These are phyloP conservation scores for Pogonus chalceus DNA, from an alignment of 1,140 invertebrate species.

Conservation along the genomic window DNA sequence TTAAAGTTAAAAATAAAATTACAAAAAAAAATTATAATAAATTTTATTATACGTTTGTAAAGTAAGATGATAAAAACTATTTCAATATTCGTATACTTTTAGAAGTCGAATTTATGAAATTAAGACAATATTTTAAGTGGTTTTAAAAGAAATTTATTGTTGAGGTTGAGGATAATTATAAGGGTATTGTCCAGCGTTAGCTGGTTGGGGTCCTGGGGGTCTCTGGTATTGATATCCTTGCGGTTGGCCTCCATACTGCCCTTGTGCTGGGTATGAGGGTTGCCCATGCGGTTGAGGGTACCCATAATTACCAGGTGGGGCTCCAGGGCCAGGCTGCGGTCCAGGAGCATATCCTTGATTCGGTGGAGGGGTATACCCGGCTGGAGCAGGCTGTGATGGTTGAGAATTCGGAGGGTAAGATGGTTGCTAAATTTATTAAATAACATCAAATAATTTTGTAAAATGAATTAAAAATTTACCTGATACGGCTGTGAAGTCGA, in stretches of 20 bases:
- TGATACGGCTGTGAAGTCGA: slow-evolving; percentile 24
- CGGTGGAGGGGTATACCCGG: slow-evolving; percentile 24
- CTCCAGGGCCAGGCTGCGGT: slow-evolving; percentile 20
- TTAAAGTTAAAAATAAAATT: too few species aligned
- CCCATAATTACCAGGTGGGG: slow-evolving; percentile 20
- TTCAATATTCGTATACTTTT: too few species aligned
- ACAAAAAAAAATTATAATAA: too few species aligned
- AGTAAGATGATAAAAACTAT: too few species aligned
- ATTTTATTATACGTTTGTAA: too few species aligned
- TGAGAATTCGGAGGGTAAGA: slow-evolving; percentile 31
- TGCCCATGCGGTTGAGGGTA: slow-evolving; percentile 31
- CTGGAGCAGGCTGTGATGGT: slow-evolving; percentile 27
- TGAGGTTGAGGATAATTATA: slow-evolving; percentile 33
- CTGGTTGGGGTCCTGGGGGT: slow-evolving; percentile 27
- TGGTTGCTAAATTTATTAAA: too few species aligned
- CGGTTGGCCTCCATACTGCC: slow-evolving; percentile 29
- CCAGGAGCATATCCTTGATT: slow-evolving; percentile 26
- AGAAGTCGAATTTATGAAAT: too few species aligned
- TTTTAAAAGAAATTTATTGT: too few species aligned
- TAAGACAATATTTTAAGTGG: too few species aligned
- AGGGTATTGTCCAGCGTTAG: slow-evolving; percentile 30
- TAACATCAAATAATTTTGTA: neutral
- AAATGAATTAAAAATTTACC: too few species aligned
- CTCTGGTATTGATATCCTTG: slow-evolving; percentile 32
- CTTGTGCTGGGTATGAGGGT: slow-evolving; percentile 32